Conservation (phyloP, 2,113 vertebrate genomes). For the Hystrix brachyura region DNA sequence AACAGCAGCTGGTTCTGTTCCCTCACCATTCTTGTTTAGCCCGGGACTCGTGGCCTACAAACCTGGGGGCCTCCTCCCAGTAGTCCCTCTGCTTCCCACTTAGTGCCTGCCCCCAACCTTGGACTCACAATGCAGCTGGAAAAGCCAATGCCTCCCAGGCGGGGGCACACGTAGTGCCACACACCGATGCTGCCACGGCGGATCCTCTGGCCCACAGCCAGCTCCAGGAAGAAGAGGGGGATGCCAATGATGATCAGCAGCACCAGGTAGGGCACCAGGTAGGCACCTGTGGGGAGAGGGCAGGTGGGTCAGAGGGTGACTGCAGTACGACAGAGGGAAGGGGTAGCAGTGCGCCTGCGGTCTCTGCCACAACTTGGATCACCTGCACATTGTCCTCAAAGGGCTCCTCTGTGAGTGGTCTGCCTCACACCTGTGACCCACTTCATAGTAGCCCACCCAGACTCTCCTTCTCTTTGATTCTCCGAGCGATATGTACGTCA, state of each 20-base stretch:
- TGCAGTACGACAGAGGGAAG: neutral
- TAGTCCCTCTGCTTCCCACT: neutral
- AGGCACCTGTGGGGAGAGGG: constrained; percentile 91
- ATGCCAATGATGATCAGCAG: constrained; percentile 97
- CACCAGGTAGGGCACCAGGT: constrained; percentile 96
- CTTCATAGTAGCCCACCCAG: neutral
- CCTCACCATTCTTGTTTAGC: neutral
- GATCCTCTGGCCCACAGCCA: constrained; percentile 98
- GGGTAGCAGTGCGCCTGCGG: neutral
- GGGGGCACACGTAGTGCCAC: constrained; percentile 97
- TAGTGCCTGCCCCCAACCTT: neutral
- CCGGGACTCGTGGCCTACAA: neutral
- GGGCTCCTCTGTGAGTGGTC: neutral
- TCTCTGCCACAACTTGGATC: accelerated
- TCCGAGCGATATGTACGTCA: neutral
- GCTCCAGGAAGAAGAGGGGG: constrained; percentile 98
- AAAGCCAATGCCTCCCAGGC: constrained; percentile 96
- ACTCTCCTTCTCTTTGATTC: neutral
- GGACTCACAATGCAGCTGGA: constrained; percentile 95
- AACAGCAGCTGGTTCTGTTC: neutral
- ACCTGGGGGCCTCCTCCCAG: neutral
- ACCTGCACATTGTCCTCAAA: neutral
- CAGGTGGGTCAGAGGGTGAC: neutral
- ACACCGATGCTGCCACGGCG: constrained; percentile 97
- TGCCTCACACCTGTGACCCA: neutral